A percentile compares a stretch with the other conserved stretches of the same genome.
Conservation (phyloP, 2,113 vertebrate genomes). For the Leucopsar rothschildi region DNA sequence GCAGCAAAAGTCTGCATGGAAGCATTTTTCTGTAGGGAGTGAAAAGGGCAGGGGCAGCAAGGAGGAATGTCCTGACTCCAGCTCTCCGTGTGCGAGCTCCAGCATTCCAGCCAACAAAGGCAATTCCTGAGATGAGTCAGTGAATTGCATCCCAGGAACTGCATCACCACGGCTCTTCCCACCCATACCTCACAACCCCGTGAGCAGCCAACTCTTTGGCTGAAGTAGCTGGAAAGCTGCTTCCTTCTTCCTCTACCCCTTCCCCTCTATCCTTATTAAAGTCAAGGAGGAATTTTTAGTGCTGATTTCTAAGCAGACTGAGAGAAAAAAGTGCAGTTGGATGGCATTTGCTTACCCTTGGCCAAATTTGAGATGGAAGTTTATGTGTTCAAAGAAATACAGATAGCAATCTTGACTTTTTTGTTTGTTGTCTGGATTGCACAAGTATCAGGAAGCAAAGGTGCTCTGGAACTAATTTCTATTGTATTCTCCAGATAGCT, state of each 20-base stretch:
- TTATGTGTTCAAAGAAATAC: not conserved
- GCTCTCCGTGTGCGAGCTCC: not conserved
- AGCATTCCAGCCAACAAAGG: not conserved
- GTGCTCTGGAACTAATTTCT: constrained; percentile 42
- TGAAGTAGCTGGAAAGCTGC: not conserved
- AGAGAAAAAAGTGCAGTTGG: not conserved
- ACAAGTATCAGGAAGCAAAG: constrained; percentile 23
- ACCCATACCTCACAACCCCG: not conserved
- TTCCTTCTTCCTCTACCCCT: not conserved
- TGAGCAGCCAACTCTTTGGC: not conserved
- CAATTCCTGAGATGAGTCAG: not conserved
- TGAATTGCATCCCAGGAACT: not conserved
- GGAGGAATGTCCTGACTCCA: not conserved
- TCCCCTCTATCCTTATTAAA: not conserved
- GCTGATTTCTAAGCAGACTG: not conserved
- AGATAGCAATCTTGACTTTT: constrained; percentile 29
- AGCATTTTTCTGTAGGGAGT: not conserved
- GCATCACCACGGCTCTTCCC: not conserved
- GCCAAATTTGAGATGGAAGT: not conserved
- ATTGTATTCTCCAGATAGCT: constrained; percentile 26
- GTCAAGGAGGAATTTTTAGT: not conserved
- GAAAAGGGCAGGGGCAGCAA: not conserved
- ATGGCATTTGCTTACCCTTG: not conserved
- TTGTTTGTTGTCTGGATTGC: constrained; percentile 31
- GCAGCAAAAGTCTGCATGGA: not conserved